phyloP scores from a whole-genome alignment of 2,888 invertebrate species.

The Scaeva pyrastri region DNA sequence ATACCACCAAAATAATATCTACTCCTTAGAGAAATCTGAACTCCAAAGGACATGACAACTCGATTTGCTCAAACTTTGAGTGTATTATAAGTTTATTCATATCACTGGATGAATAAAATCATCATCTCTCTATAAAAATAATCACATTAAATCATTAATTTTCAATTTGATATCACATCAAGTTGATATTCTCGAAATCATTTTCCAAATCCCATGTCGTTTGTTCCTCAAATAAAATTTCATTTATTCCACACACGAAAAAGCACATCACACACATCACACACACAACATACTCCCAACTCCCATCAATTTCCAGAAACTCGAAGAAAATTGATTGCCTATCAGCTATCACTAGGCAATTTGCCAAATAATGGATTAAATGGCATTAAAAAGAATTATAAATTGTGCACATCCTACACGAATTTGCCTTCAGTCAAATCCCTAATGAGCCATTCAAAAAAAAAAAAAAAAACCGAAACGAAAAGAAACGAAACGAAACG shows the following conservation, averaged over 20 bases:
- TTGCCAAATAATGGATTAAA: slow-evolving; percentile 63
- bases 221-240: slow-evolving; percentile 1
- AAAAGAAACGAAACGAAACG: too few relatives aligned
- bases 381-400: slow-evolving; percentile 40
- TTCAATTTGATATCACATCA: slow-evolving; percentile 1
- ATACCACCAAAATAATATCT: too few relatives aligned
- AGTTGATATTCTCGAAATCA: slow-evolving; percentile 1
- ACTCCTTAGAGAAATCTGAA: too few relatives aligned
- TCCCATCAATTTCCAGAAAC: background rate
- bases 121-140: background rate
- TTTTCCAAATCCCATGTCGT: slow-evolving; percentile 19
- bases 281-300: background rate
- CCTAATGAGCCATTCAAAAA: slow-evolving; percentile 61
- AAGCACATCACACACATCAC: too few relatives aligned
- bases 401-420: slow-evolving; percentile 31
- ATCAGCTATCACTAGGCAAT: slow-evolving; percentile 48
- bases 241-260: background rate
- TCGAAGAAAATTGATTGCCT: slow-evolving; percentile 53
- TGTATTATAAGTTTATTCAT: background rate
- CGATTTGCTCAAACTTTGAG: too few relatives aligned
- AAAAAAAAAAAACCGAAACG: too few relatives aligned
- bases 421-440: slow-evolving; percentile 18
- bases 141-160: slow-evolving; percentile 11
- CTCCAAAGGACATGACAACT: too few relatives aligned
- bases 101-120: background rate